These are phyloP conservation scores for Campoletis sonorensis DNA, from an alignment of 1,140 invertebrate genomes.

Conservation along the genomic window DNA sequence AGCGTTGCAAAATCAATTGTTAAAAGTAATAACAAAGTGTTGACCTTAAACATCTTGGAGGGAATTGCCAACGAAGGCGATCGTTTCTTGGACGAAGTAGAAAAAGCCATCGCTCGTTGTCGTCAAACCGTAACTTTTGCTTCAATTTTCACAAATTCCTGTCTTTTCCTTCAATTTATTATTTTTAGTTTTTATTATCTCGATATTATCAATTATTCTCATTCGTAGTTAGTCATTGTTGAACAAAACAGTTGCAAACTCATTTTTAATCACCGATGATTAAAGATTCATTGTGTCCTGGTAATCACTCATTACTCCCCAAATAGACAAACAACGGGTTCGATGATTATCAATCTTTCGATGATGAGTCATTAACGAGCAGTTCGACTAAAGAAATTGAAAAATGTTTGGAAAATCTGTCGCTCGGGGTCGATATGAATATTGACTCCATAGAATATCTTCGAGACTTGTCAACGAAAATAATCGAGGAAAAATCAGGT, in stretches of 20 bases:
- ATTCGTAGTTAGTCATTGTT: too few species aligned
- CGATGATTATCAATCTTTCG: neutral
- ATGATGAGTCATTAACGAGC: neutral
- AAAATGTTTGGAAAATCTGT: conserved; percentile 51
- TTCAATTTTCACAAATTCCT: neutral
- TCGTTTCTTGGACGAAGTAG: conserved; percentile 58
- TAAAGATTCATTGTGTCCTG: too few species aligned
- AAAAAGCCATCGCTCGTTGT: conserved; percentile 59
- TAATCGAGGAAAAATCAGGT: conserved; percentile 13
- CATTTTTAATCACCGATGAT: neutral
- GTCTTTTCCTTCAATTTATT: neutral
- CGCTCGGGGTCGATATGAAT: conserved; percentile 53
- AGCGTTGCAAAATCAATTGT: neutral
- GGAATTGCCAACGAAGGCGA: conserved; percentile 25
- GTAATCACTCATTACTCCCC: neutral
- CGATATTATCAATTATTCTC: too few species aligned
- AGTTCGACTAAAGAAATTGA: neutral
- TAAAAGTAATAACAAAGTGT: neutral
- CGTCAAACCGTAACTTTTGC: conserved; percentile 47
- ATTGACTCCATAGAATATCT: conserved; percentile 59
- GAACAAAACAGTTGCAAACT: neutral
- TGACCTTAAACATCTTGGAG: conserved; percentile 20
- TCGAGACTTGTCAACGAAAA: conserved; percentile 52
- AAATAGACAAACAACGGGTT: neutral
- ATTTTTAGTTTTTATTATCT: neutral